Conservation (phyloP, 2,888 invertebrate genomes). For the Ornithoptera priamus region DNA sequence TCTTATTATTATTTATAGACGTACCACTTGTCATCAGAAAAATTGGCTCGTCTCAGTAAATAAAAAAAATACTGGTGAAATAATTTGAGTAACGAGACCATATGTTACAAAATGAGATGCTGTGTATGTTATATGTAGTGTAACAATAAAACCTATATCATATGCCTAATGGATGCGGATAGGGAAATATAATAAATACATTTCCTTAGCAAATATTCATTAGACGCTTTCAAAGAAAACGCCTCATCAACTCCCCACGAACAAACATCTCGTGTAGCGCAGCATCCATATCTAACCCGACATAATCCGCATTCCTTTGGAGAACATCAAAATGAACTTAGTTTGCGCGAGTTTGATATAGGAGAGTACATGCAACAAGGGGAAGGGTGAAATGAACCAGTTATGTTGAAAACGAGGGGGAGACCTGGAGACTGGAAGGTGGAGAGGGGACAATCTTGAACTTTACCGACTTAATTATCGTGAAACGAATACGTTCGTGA, state of each 20-base stretch:
- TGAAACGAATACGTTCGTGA: slow-evolving; percentile 32
- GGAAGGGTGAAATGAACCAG: slow-evolving; percentile 56
- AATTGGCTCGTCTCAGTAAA: too few relatives aligned
- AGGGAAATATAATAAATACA: neutral
- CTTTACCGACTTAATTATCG: slow-evolving; percentile 38
- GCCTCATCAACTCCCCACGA: slow-evolving; percentile 25
- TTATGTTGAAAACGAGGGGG: slow-evolving; percentile 51
- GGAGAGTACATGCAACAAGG: slow-evolving; percentile 29
- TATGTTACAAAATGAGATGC: too few relatives aligned
- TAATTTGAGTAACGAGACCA: too few relatives aligned
- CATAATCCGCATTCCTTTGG: slow-evolving; percentile 32
- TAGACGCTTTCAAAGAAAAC: slow-evolving; percentile 18
- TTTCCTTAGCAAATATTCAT: slow-evolving; percentile 12
- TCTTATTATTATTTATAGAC: too few relatives aligned
- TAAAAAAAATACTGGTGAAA: too few relatives aligned
- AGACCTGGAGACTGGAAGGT: slow-evolving; percentile 27
- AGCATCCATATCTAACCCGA: slow-evolving; percentile 17
- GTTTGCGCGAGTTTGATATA: slow-evolving; percentile 35
- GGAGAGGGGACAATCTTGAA: slow-evolving; percentile 35
- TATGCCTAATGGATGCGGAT: neutral
- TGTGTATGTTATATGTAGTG: too few relatives aligned
- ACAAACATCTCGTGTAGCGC: slow-evolving; percentile 1
- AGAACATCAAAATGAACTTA: slow-evolving; percentile 49
- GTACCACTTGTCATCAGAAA: too few relatives aligned
- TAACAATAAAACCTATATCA: too few relatives aligned